Evolutionary conservation across 2,888 invertebrate genomes (phyloP), one percentile per base, ranked within the genome.

Genomic region (Drosophila mimetica): DNA sequence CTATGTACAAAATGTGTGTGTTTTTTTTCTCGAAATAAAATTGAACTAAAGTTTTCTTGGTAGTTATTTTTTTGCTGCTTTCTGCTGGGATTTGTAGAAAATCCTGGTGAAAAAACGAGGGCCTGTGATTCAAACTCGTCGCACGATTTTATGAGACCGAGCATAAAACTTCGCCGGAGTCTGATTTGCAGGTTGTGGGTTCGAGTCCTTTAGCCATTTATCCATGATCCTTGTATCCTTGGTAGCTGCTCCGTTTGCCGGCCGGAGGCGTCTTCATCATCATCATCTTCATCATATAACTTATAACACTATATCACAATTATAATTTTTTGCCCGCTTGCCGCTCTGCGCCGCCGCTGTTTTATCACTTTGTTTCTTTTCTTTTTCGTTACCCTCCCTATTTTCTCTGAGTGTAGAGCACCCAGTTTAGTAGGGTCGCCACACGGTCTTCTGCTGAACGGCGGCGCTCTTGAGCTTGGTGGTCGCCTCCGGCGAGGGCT

Each of bases 351-450:
- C 63, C 58, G 60, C 50, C 63, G 42, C 58, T 73, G 36, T 41
- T 63, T 39, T 61, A 61, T 61, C 65, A 71, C 59, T 71, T 54
- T 74, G 61, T 73, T 72, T 74, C 57, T 66, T 57, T 67, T 4
- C 11, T 36, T 36, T 34, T n/a, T 20, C 34, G n/a, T n/a, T n/a
- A n/a, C n/a, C n/a, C n/a, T n/a, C n/a, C n/a, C n/a, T n/a, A n/a
- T n/a, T n/a, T n/a, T n/a, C n/a, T n/a, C n/a, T n/a, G n/a, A n/a
- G n/a, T n/a, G n/a, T n/a, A n/a, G n/a, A n/a, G n/a, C n/a, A n/a
- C n/a, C n/a, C n/a, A n/a, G n/a, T n/a, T 28, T 34, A 95, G 93
- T 95, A 95, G 60, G 95, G 95, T 85, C 95, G 92, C 95, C 95
- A 95, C 32, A 95, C 95, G 13, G 94, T 94, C 92, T 95, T 95